Conservation (phyloP, 64 coral and sea anemone species). For the Exaiptasia diaphana region DNA sequence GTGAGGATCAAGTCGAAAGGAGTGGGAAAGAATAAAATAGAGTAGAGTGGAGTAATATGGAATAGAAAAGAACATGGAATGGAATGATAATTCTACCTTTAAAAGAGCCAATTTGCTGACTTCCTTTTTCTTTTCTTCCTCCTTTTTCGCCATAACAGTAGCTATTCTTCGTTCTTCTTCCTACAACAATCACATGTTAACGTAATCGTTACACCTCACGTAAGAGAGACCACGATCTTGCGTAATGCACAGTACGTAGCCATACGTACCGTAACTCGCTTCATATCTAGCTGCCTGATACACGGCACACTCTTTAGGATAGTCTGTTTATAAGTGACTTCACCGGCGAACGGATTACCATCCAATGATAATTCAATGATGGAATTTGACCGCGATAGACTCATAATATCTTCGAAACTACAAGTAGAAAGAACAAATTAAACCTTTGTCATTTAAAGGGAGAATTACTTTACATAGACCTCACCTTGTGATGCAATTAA, state of each 20-base stretch:
- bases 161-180: conserved; percentile 91
- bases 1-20: background rate
- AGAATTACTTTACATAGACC: background rate
- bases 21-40: background rate
- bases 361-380: conserved; percentile 81
- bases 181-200: conserved; percentile 9
- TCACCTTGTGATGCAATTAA: conserved; percentile 89
- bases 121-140: conserved; percentile 93
- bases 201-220: background rate
- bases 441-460: background rate
- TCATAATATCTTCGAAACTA: conserved; percentile 82
- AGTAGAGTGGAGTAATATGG: background rate
- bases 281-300: conserved; percentile 87
- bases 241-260: background rate
- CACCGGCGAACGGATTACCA: conserved; percentile 72
- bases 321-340: conserved; percentile 71
- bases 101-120: conserved; percentile 70
- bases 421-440: background rate
- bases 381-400: conserved; percentile 61
- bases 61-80: background rate
- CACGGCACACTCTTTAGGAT: conserved; percentile 59
- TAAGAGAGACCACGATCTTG: background rate
- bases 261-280: conserved; percentile 78
- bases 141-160: conserved; percentile 71
- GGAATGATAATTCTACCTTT: conserved; percentile 41